Evolutionary conservation across 2,888 invertebrate species (phyloP).

Genomic region (Agonopterix arenella): DNA sequence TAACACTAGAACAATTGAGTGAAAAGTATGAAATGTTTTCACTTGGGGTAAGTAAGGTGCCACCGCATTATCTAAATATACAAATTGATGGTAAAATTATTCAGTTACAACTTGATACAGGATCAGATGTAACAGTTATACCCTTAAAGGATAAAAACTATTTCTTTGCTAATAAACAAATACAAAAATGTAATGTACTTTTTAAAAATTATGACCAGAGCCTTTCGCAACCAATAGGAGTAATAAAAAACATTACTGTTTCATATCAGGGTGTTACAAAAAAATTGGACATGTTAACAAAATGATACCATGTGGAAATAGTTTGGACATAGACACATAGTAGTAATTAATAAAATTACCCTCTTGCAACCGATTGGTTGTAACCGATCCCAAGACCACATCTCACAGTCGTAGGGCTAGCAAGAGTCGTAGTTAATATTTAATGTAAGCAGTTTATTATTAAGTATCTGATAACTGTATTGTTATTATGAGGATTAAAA

Average conservation of each 20-base stretch:
- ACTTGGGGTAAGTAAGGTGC: background rate
- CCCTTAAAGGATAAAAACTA: slow-evolving; percentile 3
- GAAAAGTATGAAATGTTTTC: background rate
- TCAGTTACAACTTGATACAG: background rate
- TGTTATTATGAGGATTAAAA: too few relatives aligned
- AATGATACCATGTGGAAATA: background rate
- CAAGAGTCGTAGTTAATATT: too few relatives aligned
- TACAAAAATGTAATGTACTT: background rate
- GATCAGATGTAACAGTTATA: background rate
- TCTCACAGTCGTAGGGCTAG: too few relatives aligned
- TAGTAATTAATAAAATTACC: too few relatives aligned
- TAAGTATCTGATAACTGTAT: too few relatives aligned
- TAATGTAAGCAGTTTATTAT: too few relatives aligned
- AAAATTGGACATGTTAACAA: background rate
- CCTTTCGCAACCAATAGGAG: slow-evolving; percentile 1
- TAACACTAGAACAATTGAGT: too few relatives aligned
- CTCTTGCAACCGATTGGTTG: too few relatives aligned
- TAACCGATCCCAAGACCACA: too few relatives aligned
- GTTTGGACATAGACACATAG: too few relatives aligned
- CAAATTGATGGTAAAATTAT: background rate
- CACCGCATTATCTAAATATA: background rate
- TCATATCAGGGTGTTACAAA: background rate
- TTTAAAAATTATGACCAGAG: slow-evolving; percentile 9
- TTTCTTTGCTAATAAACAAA: background rate
- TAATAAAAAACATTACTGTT: background rate